Base-by-base conservation (phyloP, 1,140 invertebrate genomes). In the Solen grandis region DNA sequence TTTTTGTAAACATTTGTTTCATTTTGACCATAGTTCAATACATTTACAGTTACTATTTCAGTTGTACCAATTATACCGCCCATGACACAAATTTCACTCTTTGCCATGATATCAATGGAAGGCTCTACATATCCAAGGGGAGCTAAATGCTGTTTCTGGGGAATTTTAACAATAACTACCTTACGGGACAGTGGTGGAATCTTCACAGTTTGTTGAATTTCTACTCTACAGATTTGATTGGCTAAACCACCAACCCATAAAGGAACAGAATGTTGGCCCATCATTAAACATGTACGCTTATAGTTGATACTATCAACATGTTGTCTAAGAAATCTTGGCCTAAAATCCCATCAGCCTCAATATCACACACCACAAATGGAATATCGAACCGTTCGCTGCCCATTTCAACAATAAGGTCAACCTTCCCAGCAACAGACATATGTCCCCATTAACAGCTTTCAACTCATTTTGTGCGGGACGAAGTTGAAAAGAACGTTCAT, bases 301-400 rank as follows among this genome's bases (percentile, higher is more conserved):
- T 65, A 65, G 31, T 65, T 65, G 31, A 65, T 65, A 35, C 31
- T 65, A 22, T 65, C 62, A 25, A 65, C 62, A 33, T 65, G 25
- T 22, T 27, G 25, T 65, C 62, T 25, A 22, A 65, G 57, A 59
- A 59, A 59, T 59, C 57, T 59, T 59, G 57, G 8, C 57, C 57
- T 22, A 65, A 65, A 16, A 65, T 65, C 4, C 22, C 62, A 65
- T 65, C 31, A 29, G 62, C 62, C 62, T 65, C 62, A 31, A 65
- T 65, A 35, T 65, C 31, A 8, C 62, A 29, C 22, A 65, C 22
- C 22, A 65, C 62, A 65, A 65, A 65, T 65, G 62, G 22, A 65
- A 65, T 10, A 65, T 65, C 62, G 31, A 65, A 65, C 25, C 62
- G 5, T 31, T 33, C 31, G 10, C 22, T 33, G 13, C 22, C 10